phyloP scores from a whole-genome alignment of 2,888 invertebrate genomes.

The Phragmatobia fuliginosa region DNA sequence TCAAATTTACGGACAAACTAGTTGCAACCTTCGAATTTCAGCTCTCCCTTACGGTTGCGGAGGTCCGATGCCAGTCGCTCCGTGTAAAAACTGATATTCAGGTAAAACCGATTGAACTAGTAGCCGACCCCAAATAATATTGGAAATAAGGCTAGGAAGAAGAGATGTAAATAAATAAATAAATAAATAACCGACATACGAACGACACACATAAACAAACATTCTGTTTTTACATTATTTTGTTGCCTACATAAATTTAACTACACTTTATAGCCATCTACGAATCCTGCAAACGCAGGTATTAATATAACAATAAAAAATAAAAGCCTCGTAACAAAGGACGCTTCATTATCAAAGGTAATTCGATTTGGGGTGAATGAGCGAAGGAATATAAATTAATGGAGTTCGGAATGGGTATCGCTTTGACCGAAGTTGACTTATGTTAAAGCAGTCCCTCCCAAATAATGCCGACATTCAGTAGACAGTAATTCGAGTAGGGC shows the following conservation, averaged over 20 bases:
- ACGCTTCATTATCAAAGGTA: constrained; percentile 12
- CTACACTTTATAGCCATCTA: background rate
- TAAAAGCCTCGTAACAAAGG: constrained; percentile 7
- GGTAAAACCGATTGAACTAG: too few species aligned
- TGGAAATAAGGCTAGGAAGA: too few species aligned
- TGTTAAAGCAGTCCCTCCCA: background rate
- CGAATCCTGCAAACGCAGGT: background rate
- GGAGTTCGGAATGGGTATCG: background rate
- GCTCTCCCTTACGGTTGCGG: too few species aligned
- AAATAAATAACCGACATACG: too few species aligned
- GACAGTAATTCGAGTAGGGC: background rate
- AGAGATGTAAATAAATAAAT: too few species aligned
- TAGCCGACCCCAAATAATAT: too few species aligned
- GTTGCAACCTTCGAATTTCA: too few species aligned
- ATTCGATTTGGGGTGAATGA: constrained; percentile 11
- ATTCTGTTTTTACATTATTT: too few species aligned
- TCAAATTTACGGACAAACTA: too few species aligned
- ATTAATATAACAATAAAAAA: constrained; percentile 1
- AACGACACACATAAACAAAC: too few species aligned
- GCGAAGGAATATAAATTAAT: constrained; percentile 12
- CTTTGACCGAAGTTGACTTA: constrained; percentile 9
- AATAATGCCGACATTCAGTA: background rate
- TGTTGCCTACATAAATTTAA: background rate
- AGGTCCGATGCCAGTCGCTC: too few species aligned
- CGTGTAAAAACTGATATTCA: too few species aligned